Conservation (phyloP, 2,797 vertebrate genomes). For the Smutsia temminckii region DNA sequence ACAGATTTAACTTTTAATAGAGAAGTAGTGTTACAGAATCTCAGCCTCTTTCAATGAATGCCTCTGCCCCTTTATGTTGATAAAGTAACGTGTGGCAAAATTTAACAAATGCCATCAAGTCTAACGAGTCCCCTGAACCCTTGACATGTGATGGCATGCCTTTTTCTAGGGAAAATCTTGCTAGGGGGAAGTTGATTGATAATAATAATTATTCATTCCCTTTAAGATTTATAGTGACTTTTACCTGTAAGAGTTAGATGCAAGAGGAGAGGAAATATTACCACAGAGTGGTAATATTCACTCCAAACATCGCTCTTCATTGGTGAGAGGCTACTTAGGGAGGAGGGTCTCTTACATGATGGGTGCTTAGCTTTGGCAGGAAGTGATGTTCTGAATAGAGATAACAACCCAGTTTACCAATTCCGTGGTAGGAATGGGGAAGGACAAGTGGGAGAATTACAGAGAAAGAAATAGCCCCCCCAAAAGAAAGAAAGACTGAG, state of each 20-base stretch:
- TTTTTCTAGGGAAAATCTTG: not conserved
- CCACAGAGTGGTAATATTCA: too few species aligned
- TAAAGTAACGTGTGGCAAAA: not conserved
- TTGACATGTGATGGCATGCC: not conserved
- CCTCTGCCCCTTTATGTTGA: not conserved
- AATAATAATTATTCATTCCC: not conserved
- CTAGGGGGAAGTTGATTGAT: not conserved
- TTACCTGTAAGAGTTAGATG: not conserved
- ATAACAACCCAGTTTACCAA: not conserved
- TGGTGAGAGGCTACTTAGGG: not conserved
- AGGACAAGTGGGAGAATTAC: not conserved
- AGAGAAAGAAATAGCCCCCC: not conserved
- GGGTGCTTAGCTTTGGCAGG: not conserved
- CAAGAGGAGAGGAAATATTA: not conserved
- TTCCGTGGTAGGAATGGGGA: not conserved
- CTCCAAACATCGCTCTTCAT: not conserved
- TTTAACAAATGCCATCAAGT: not conserved
- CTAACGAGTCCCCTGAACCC: not conserved
- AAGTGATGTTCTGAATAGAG: not conserved
- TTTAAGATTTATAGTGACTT: not conserved
- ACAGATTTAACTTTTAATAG: conserved; percentile 16
- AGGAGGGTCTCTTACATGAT: not conserved
- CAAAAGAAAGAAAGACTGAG: not conserved
- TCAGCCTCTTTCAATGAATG: not conserved
- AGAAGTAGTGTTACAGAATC: not conserved